A percentile compares a stretch with the other conserved stretches of the same genome.
phyloP scores from a whole-genome alignment of 2,113 vertebrate species.

The Beaufortia kweichowensis region DNA sequence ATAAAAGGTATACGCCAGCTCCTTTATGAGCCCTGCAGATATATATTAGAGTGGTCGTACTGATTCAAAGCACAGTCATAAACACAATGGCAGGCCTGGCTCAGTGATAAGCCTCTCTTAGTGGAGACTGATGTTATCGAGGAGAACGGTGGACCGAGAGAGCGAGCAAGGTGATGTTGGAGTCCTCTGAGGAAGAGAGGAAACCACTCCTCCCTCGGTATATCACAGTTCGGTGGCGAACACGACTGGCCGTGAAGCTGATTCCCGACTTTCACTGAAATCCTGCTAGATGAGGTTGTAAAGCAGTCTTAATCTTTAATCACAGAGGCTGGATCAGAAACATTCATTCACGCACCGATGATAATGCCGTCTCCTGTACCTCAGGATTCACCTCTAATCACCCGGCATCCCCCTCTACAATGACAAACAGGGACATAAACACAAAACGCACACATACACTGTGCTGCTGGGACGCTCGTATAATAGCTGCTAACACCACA shows the following conservation, averaged over 20 bases:
- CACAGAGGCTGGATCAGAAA: slow-evolving; percentile 57
- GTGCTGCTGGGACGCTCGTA: neutral
- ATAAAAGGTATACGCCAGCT: slow-evolving; percentile 31
- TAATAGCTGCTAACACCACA: neutral
- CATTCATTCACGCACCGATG: slow-evolving; percentile 56
- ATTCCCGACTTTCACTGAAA: slow-evolving; percentile 41
- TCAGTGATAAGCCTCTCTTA: slow-evolving; percentile 39
- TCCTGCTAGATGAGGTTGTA: slow-evolving; percentile 56
- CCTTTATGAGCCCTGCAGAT: slow-evolving; percentile 43
- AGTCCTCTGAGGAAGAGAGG: slow-evolving; percentile 24
- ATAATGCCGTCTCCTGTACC: slow-evolving; percentile 51
- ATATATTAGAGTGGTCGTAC: slow-evolving; percentile 38
- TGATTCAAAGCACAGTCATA: slow-evolving; percentile 36
- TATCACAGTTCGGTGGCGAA: slow-evolving; percentile 13
- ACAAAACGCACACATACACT: neutral
- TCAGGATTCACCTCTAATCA: slow-evolving; percentile 38
- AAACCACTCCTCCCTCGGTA: slow-evolving; percentile 5
- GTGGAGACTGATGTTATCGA: slow-evolving; percentile 43
- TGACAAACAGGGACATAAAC: slow-evolving; percentile 28
- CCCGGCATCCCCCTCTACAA: slow-evolving; percentile 8
- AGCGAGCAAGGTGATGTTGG: slow-evolving; percentile 15
- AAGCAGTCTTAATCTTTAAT: slow-evolving; percentile 64
- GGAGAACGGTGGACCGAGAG: slow-evolving; percentile 29
- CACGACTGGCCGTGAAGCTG: slow-evolving; percentile 30
- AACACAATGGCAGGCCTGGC: slow-evolving; percentile 35